A percentile compares a stretch with the other conserved stretches of the same genome.
Evolutionary conservation across 2,888 invertebrate species (phyloP).

Genomic region (Drosophila melanosoma): DNA sequence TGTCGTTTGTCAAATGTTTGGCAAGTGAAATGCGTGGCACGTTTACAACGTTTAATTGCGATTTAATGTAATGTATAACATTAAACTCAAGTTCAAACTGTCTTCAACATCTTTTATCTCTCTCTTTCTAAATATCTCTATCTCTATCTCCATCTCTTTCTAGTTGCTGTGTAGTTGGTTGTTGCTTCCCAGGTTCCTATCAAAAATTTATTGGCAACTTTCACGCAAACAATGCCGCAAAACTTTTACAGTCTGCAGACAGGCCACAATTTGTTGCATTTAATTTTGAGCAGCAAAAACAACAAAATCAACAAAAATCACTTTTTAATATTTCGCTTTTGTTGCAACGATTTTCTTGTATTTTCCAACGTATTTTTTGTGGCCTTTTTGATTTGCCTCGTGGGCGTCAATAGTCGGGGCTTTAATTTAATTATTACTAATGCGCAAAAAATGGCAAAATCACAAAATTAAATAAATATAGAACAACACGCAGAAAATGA

Average conservation of each 20-base stretch:
- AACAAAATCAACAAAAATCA: conserved; percentile 1
- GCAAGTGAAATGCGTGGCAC: conserved; percentile 65
- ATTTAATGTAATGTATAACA: conserved; percentile 68
- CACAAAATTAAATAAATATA: neutral
- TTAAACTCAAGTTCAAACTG: conserved; percentile 41
- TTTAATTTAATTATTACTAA: conserved; percentile 51
- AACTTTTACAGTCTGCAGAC: conserved; percentile 6
- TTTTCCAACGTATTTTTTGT: neutral
- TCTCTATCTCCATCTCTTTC: neutral
- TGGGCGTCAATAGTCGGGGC: conserved; percentile 50
- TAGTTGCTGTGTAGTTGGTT: neutral
- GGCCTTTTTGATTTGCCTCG: conserved; percentile 7
- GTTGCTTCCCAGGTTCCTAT: conserved; percentile 28
- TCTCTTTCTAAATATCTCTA: neutral
- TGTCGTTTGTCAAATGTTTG: conserved; percentile 33
- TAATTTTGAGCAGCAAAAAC: conserved; percentile 26
- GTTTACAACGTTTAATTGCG: conserved; percentile 54
- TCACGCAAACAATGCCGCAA: conserved; percentile 63
- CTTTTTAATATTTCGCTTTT: conserved; percentile 1
- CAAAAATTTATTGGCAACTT: conserved; percentile 54
- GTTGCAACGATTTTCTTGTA: neutral
- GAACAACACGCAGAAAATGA: neutral
- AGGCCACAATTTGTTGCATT: conserved; percentile 60
- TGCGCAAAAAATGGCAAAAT: conserved; percentile 15
- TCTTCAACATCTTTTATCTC: neutral